Conservation (phyloP, 1,140 invertebrate genomes). For the Apis laboriosa region DNA sequence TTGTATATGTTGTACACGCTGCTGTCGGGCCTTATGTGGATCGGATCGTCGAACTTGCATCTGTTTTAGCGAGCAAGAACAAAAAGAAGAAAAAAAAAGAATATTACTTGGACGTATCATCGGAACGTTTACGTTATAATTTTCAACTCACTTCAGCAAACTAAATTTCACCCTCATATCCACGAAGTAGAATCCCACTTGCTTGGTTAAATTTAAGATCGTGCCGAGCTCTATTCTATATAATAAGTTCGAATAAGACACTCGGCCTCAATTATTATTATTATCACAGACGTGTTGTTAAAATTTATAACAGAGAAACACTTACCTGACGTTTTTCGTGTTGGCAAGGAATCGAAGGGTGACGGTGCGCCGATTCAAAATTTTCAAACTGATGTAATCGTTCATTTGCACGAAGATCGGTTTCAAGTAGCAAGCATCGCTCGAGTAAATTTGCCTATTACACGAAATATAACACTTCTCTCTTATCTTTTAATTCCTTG, state of each 20-base stretch:
- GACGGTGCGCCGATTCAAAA: constrained; percentile 57
- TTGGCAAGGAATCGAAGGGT: constrained; percentile 50
- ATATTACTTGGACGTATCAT: too few relatives aligned
- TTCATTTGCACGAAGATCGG: constrained; percentile 61
- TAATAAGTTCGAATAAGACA: not conserved
- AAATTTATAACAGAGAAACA: too few relatives aligned
- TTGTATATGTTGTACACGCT: constrained; percentile 25
- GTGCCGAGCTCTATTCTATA: constrained; percentile 64
- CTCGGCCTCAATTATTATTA: not conserved
- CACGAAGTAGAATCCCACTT: constrained; percentile 42
- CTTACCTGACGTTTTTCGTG: constrained; percentile 51
- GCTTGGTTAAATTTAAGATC: constrained; percentile 54
- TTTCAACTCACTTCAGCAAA: constrained; percentile 26
- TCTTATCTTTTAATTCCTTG: too few relatives aligned
- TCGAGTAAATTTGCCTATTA: not conserved
- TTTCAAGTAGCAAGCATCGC: constrained; percentile 34
- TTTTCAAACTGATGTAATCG: constrained; percentile 53
- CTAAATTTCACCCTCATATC: constrained; percentile 41
- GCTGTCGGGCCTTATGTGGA: not conserved
- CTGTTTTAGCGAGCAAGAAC: not conserved
- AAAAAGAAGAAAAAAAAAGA: too few relatives aligned
- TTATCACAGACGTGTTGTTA: too few relatives aligned
- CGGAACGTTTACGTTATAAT: not conserved
- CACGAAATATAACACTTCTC: too few relatives aligned
- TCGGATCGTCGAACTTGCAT: constrained; percentile 30